These are phyloP conservation scores for Mythimna pallens DNA, from an alignment of 2,888 invertebrate species.

Conservation along the genomic window DNA sequence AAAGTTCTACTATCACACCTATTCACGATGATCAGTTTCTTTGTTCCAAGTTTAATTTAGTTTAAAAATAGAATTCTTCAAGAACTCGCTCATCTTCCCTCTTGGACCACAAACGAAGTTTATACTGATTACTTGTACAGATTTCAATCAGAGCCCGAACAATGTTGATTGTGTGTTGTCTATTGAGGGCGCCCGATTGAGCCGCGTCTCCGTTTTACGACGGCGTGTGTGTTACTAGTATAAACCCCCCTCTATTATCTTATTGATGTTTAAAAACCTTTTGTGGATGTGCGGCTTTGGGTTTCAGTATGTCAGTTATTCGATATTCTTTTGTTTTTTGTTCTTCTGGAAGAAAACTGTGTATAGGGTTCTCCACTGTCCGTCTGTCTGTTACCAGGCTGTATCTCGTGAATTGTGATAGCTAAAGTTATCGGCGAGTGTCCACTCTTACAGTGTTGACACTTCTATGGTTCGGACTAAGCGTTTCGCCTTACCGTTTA, in stretches of 20 bases:
- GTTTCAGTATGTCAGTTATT: slow-evolving; percentile 22
- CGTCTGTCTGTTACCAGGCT: no score
- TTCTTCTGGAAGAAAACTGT: not conserved
- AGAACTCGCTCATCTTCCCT: slow-evolving; percentile 7
- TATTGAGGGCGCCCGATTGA: slow-evolving; percentile 61
- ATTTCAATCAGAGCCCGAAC: slow-evolving; percentile 76
- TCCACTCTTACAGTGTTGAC: no score
- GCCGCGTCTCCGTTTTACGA: slow-evolving; percentile 62
- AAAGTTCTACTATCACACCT: no score
- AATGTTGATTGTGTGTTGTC: slow-evolving; percentile 65
- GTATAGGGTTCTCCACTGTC: no score
- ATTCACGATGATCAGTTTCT: no score
- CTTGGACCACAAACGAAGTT: slow-evolving; percentile 50
- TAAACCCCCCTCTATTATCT: slow-evolving; percentile 35
- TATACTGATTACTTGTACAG: slow-evolving; percentile 78
- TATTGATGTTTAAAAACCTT: slow-evolving; percentile 12
- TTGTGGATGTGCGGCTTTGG: not conserved
- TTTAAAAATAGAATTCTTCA: not conserved
- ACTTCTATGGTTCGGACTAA: no score
- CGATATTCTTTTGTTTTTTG: slow-evolving; percentile 28
- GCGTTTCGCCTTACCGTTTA: no score
- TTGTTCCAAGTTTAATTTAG: no score
- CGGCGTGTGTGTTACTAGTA: slow-evolving; percentile 34
- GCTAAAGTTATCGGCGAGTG: no score
- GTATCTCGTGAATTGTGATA: no score